Percentiles rank a stretch among this genome's conserved stretches.
phyloP scores from a whole-genome alignment of 2,888 invertebrate species.

The Drosophila mercatorum region DNA sequence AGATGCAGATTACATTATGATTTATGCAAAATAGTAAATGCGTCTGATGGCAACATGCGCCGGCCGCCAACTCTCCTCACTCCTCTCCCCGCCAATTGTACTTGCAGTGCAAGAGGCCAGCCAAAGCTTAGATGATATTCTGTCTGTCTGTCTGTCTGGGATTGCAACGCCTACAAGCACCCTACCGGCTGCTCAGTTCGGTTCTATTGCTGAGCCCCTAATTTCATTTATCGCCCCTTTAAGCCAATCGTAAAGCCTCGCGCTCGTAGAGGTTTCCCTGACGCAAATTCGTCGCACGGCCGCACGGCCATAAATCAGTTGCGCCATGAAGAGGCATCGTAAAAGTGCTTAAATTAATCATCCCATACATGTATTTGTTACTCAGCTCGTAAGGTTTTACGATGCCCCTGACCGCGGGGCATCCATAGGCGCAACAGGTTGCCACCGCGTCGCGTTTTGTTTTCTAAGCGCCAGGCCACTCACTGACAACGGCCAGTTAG shows the following conservation, averaged over 20 bases:
- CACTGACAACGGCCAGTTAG: conserved; percentile 44
- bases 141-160: conserved; percentile 1
- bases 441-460: conserved; percentile 59
- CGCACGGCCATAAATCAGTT: conserved; percentile 83
- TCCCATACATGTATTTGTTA: conserved; percentile 83
- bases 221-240: conserved; percentile 71
- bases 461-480: conserved; percentile 82
- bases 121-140: conserved; percentile 32
- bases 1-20: conserved; percentile 85
- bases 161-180: conserved; percentile 38
- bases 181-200: conserved; percentile 28
- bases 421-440: conserved; percentile 74
- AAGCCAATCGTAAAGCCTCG: conserved; percentile 59
- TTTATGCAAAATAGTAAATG: conserved; percentile 84
- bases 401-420: conserved; percentile 59
- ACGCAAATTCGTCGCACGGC: conserved; percentile 68
- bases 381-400: conserved; percentile 71
- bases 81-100: conserved; percentile 5
- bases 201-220: conserved; percentile 38
- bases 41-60: conserved; percentile 83
- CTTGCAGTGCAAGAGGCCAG: conserved; percentile 15
- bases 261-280: conserved; percentile 45
- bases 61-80: conserved; percentile 24
- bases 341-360: conserved; percentile 85
- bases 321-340: conserved; percentile 82